Conservation (phyloP, 2,113 vertebrate genomes). For the Synodontis membranacea region DNA sequence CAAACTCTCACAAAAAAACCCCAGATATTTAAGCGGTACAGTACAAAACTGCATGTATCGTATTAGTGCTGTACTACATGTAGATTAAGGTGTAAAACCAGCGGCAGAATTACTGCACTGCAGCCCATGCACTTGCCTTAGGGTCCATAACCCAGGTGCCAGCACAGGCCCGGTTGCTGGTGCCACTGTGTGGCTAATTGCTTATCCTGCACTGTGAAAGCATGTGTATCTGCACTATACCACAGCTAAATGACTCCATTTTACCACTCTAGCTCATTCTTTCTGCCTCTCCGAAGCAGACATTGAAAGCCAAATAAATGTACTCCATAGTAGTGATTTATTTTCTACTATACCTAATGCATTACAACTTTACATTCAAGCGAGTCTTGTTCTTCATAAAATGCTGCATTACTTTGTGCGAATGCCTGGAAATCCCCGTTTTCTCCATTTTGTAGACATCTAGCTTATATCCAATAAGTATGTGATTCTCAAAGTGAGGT, state of each 20-base stretch:
- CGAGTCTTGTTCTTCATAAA: neutral
- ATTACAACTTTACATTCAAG: neutral
- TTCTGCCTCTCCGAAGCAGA: neutral
- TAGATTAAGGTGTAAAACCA: neutral
- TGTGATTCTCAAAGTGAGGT: neutral
- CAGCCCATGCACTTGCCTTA: neutral
- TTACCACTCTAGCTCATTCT: neutral
- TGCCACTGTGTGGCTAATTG: conserved; percentile 11
- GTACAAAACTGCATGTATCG: neutral
- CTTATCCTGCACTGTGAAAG: neutral
- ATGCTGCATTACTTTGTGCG: neutral
- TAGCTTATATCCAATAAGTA: neutral
- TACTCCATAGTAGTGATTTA: neutral
- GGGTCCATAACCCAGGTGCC: neutral
- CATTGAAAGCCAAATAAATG: neutral
- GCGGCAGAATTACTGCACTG: neutral
- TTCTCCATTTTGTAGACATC: neutral
- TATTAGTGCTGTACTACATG: neutral
- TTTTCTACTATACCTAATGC: neutral
- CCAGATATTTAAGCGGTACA: neutral
- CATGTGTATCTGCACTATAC: neutral
- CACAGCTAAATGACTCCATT: neutral
- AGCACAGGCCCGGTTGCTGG: neutral
- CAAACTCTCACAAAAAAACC: conserved; percentile 41
- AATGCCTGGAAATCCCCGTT: neutral